Evolutionary conservation across 2,888 invertebrate species (phyloP), one percentile per base, ranked within the genome.

Genomic region (Eilema caniola): DNA sequence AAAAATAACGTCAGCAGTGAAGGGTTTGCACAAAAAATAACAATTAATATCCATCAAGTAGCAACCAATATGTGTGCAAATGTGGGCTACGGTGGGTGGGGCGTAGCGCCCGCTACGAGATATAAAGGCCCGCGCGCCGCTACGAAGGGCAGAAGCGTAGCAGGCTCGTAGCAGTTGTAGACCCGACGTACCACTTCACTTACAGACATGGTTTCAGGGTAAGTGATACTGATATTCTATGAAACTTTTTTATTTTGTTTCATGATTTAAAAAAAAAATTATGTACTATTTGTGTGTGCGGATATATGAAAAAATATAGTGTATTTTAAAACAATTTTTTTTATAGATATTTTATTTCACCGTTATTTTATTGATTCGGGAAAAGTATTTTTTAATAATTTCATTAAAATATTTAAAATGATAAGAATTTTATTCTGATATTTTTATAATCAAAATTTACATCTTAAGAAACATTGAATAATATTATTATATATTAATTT

Each of bases 41-140:
- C 84, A 77, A 86, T 88, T 85, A 85, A 84, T 86, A 79, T 82
- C 83, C 83, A 86, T 85, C 77, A 81, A 74, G 57, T 16, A 64
- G 68, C 74, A 74, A 60, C 63, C 74, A 79, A 83, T 81, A 78
- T 78, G 79, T 82, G 78, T 84, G 82, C 76, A 78, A 75, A 78
- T 82, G 73, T 78, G 69, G 70, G 71, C 64, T 69, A 76, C 76
- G 59, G 76, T 76, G 76, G 86, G 85, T 83, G 76, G 85, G 90
- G 86, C 88, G 53, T 41, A 47, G n/a, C 69, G 12, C 47, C 89
- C 73, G 84, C 87, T 74, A 78, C 79, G 72, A 81, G 79, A 91
- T 93, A 93, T 91, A 93, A 93, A 87, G 87, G 81, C 75, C 76
- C 81, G 83, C 82, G 77, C 85, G 80, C 77, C 82, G 75, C 84